Conservation (phyloP, 1,140 invertebrate species). For the Tetramorium alpestre region DNA sequence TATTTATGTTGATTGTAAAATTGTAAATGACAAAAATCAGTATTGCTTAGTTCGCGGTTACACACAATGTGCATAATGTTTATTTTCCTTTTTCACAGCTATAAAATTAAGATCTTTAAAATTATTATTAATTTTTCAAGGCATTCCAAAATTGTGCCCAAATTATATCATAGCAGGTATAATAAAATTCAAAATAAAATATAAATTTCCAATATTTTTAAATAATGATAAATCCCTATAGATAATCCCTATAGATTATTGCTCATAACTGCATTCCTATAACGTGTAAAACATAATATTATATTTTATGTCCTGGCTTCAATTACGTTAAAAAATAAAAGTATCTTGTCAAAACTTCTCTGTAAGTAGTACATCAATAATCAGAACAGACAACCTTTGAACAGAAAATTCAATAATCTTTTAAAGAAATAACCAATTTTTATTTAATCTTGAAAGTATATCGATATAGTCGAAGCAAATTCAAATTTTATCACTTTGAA, state of each 20-base stretch:
- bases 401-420: neutral
- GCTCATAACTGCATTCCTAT: no score
- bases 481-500: neutral
- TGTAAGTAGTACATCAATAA: neutral
- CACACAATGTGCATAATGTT: no score
- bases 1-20: no score
- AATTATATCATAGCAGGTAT: neutral
- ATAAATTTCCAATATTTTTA: neutral
- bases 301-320: no score
- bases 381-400: neutral
- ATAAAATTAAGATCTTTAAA: neutral
- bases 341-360: neutral
- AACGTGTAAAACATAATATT: no score
- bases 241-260: no score
- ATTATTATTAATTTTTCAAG: neutral
- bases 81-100: no score
- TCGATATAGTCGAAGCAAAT: neutral
- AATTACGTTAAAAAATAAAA: neutral
- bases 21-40: no score
- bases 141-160: neutral
- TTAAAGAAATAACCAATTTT: neutral
- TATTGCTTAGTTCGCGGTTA: no score
- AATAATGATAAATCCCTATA: neutral
- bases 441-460: conserved; percentile 11
- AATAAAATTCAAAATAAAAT: neutral